Conservation (phyloP, 1,140 invertebrate genomes). For the Berghia stephanieae region DNA sequence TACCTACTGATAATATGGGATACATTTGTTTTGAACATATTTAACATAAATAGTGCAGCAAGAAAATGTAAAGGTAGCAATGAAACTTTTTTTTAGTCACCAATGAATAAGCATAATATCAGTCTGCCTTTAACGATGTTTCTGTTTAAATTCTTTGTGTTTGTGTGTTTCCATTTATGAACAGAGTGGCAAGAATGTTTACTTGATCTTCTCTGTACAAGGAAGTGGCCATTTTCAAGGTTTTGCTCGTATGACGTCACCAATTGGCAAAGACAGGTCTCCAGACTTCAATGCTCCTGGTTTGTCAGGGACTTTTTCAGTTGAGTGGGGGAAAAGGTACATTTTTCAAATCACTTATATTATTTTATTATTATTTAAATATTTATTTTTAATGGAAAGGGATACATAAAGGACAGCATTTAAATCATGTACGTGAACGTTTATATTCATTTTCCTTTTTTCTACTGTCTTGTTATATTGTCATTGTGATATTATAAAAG, state of each 20-base stretch:
- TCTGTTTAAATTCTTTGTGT: constrained; percentile 12
- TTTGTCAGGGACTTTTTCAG: constrained; percentile 59
- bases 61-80: neutral
- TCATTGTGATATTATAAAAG: neutral
- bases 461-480: neutral
- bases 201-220: constrained; percentile 70
- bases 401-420: neutral
- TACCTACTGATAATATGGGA: too few relatives aligned
- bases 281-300: constrained; percentile 64
- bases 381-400: neutral
- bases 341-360: neutral
- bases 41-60: neutral
- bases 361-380: neutral
- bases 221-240: constrained; percentile 72
- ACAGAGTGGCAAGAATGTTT: constrained; percentile 68
- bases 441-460: neutral
- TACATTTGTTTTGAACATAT: neutral
- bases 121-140: neutral
- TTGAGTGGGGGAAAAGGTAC: constrained; percentile 70
- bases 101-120: neutral
- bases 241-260: constrained; percentile 67
- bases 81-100: neutral
- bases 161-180: constrained; percentile 21
- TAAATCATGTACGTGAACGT: neutral
- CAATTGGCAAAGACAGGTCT: constrained; percentile 60